Conservation (phyloP, 2,113 vertebrate species). For the Leptobrachium ailaonicum region DNA sequence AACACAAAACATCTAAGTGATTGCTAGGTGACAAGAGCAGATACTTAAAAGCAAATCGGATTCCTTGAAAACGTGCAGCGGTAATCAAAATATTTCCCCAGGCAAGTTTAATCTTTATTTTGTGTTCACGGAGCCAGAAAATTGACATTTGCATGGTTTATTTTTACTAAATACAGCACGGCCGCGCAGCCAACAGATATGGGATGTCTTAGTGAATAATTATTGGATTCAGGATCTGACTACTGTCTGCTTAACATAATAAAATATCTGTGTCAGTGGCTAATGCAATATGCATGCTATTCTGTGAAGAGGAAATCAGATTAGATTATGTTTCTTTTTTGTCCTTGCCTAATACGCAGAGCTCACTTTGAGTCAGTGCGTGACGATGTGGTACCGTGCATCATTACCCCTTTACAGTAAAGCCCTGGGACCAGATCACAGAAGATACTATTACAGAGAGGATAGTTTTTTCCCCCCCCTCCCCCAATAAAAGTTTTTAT, state of each 20-base stretch:
- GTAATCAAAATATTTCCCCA: conserved; percentile 38
- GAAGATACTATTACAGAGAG: too few relatives aligned
- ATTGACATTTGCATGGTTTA: conserved; percentile 37
- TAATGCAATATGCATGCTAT: too few relatives aligned
- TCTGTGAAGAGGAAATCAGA: too few relatives aligned
- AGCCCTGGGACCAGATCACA: too few relatives aligned
- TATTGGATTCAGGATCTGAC: not conserved
- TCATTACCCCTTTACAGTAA: too few relatives aligned
- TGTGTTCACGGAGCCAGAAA: conserved; percentile 37
- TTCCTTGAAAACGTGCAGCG: conserved; percentile 19
- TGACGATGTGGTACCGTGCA: too few relatives aligned
- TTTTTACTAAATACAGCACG: conserved; percentile 7
- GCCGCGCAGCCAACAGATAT: not conserved
- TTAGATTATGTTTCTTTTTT: too few relatives aligned
- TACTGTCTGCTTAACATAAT: not conserved
- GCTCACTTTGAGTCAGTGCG: too few relatives aligned
- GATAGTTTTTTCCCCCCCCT: too few relatives aligned
- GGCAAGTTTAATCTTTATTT: conserved; percentile 34
- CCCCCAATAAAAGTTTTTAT: too few relatives aligned
- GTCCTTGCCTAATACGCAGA: too few relatives aligned
- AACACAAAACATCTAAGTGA: not conserved
- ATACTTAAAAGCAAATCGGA: conserved; percentile 13
- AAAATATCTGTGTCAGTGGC: too few relatives aligned
- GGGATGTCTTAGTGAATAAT: not conserved
- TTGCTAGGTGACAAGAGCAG: conserved; percentile 31